Evolutionary conservation across 1,140 invertebrate genomes (phyloP).

Genomic region (Drosophila neocordata): DNA sequence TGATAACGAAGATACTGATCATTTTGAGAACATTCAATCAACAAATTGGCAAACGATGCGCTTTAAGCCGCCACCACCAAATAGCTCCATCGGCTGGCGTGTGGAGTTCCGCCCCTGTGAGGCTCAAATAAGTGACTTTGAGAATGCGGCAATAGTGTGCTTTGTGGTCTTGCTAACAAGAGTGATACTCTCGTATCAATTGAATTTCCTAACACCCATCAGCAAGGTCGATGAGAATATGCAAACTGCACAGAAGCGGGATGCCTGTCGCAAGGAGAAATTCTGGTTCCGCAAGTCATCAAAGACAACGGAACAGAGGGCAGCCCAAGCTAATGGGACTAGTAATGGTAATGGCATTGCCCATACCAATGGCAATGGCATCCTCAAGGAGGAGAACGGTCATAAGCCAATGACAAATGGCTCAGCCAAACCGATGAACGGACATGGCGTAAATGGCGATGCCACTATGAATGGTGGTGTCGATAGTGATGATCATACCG

Average conservation of each 20-base stretch:
- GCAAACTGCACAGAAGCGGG: conserved; percentile 94
- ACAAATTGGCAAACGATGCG: conserved; percentile 99
- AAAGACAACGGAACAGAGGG: conserved; percentile 65
- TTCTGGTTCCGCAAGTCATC: conserved; percentile 95
- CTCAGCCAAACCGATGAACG: conserved; percentile 65
- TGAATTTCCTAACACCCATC: conserved; percentile 98
- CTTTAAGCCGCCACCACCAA: conserved; percentile 98
- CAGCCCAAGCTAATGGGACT: conserved; percentile 42
- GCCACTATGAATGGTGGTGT: conserved; percentile 70
- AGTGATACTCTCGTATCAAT: conserved; percentile 97
- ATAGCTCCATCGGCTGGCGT: conserved; percentile 98
- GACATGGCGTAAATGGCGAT: conserved; percentile 62
- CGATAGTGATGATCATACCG: conserved; percentile 72
- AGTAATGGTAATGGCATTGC: conserved; percentile 69
- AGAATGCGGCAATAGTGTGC: conserved; percentile 99
- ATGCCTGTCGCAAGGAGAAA: conserved; percentile 91
- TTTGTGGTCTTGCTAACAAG: conserved; percentile 98
- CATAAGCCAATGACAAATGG: conserved; percentile 35
- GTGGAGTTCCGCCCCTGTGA: conserved; percentile 99
- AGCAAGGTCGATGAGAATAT: conserved; percentile 99
- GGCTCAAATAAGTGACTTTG: conserved; percentile 99
- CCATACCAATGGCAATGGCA: conserved; percentile 21
- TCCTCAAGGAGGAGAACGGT: conserved; percentile 8
- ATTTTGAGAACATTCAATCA: conserved; percentile 99
- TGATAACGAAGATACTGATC: conserved; percentile 96